Conservation (phyloP, 2,797 vertebrate species). For the Falco naumanni region DNA sequence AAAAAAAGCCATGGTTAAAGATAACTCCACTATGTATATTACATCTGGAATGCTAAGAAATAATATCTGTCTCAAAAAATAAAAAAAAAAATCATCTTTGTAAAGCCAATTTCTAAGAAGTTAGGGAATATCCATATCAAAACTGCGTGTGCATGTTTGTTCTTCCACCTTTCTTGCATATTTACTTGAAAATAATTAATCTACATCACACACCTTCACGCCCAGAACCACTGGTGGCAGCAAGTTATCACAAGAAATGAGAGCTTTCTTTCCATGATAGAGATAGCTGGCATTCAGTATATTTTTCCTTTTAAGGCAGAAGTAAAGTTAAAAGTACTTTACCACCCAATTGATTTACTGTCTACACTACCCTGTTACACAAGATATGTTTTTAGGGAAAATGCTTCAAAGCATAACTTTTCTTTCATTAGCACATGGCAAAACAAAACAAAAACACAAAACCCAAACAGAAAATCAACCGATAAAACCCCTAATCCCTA, state of each 20-base stretch:
- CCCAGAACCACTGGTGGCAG: neutral
- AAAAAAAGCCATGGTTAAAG: neutral
- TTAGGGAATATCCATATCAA: neutral
- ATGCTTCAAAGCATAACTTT: neutral
- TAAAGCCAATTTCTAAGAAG: neutral
- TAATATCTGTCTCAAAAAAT: too few species aligned
- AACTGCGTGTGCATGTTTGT: accelerated
- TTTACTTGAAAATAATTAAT: neutral
- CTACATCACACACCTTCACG: accelerated
- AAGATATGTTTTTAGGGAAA: neutral
- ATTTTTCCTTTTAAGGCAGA: neutral
- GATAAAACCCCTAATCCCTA: accelerated
- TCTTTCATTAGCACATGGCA: neutral
- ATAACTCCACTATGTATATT: neutral
- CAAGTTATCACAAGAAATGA: neutral
- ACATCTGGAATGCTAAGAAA: neutral
- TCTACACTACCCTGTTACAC: neutral
- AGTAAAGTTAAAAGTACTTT: neutral
- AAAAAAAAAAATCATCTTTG: neutral
- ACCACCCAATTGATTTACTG: neutral
- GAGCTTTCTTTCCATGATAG: neutral
- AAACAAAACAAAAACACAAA: neutral
- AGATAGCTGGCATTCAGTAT: neutral
- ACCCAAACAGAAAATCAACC: neutral
- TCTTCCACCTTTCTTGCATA: neutral